Percentiles rank a stretch among this genome's conserved stretches.
These are phyloP conservation scores for Eristalis tenax DNA, from an alignment of 2,888 invertebrate genomes.

Conservation along the genomic window DNA sequence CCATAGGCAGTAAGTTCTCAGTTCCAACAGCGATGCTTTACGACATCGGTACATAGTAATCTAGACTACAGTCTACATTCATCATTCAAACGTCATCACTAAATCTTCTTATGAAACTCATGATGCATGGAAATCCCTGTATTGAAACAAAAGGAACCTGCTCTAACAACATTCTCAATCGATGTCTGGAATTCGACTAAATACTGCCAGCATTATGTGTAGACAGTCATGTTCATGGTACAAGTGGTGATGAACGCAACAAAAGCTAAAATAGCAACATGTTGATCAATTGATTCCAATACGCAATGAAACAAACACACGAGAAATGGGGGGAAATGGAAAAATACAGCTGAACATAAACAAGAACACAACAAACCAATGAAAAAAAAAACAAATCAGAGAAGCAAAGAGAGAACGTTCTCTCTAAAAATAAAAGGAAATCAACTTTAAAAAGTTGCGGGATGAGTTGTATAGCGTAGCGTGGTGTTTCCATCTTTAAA, in stretches of 20 bases:
- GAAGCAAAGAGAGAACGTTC: slow-evolving; percentile 68
- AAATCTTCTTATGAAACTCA: too few species aligned
- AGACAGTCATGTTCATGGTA: slow-evolving; percentile 19
- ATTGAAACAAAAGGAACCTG: not conserved
- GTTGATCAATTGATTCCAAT: slow-evolving; percentile 53
- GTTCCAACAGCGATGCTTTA: too few species aligned
- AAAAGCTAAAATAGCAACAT: slow-evolving; percentile 53
- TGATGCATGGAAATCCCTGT: not conserved
- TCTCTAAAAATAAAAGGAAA: slow-evolving; percentile 50
- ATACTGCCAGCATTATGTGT: slow-evolving; percentile 15
- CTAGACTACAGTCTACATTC: too few species aligned
- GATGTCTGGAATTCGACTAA: slow-evolving; percentile 43
- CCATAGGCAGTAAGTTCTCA: too few species aligned
- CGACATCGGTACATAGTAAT: too few species aligned
- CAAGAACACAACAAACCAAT: slow-evolving; percentile 21
- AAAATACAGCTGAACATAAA: slow-evolving; percentile 18
- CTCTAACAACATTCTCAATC: slow-evolving; percentile 18
- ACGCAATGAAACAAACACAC: slow-evolving; percentile 11
- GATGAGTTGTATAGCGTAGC: slow-evolving; percentile 36
- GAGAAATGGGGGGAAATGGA: not conserved
- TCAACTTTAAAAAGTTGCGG: slow-evolving; percentile 51
- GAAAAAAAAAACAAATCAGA: slow-evolving; percentile 38
- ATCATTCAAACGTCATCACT: too few species aligned
- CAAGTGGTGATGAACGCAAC: not conserved
- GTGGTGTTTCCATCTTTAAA: not conserved